Percentiles rank a stretch among this genome's conserved stretches.
These are phyloP conservation scores for Xenops minutus DNA, from an alignment of 2,797 vertebrate species.

Conservation along the genomic window DNA sequence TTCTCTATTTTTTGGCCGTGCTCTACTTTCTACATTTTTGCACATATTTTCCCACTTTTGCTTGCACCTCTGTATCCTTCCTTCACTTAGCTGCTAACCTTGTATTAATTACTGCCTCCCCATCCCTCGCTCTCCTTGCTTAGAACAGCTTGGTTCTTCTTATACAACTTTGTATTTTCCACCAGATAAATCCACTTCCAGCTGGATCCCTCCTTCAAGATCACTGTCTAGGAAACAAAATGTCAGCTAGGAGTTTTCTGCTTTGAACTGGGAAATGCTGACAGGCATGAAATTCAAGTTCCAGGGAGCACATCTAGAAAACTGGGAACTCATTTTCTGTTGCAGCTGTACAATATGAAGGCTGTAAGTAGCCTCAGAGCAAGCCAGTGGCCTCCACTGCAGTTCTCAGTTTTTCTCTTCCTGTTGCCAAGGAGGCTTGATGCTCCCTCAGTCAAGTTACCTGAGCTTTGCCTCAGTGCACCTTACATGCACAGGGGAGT, in stretches of 20 bases:
- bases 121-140: background rate
- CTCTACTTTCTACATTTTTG: slow-evolving; percentile 15
- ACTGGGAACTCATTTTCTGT: background rate
- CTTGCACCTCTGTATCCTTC: background rate
- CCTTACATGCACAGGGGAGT: background rate
- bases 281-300: background rate
- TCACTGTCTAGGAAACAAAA: slow-evolving; percentile 35
- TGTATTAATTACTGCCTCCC: background rate
- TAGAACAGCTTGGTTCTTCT: background rate
- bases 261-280: slow-evolving; percentile 35
- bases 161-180: slow-evolving; percentile 16
- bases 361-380: background rate
- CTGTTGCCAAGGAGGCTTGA: background rate
- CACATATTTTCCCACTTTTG: background rate
- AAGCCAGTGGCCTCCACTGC: background rate
- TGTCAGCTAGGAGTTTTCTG: slow-evolving; percentile 40
- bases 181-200: slow-evolving; percentile 21
- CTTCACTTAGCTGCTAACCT: background rate
- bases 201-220: slow-evolving; percentile 43
- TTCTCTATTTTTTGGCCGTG: slow-evolving; percentile 35
- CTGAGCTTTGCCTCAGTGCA: background rate
- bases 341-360: background rate
- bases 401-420: background rate
- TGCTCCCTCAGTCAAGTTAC: background rate
- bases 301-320: background rate